Evolutionary conservation across 2,797 vertebrate genomes (phyloP).

Genomic region (Mus minutoides): DNA sequence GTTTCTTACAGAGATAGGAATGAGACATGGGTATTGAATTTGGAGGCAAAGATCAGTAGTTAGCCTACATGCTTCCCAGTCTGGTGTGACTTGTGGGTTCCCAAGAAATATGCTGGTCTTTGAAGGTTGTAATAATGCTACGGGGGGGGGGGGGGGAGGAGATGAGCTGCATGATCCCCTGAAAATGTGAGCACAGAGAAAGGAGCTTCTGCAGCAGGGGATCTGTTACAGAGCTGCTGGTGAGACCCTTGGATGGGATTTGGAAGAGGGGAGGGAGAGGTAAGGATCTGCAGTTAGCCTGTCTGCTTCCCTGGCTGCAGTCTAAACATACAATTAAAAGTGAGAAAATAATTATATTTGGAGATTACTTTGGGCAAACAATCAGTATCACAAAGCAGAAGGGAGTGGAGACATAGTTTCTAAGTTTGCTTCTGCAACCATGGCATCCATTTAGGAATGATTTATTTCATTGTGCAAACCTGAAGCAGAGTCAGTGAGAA

Average conservation of each 20-base stretch:
- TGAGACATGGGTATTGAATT: neutral
- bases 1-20: neutral
- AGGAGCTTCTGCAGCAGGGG: neutral
- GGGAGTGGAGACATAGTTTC: neutral
- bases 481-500: neutral
- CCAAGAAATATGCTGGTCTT: neutral
- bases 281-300: neutral
- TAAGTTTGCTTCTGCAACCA: neutral
- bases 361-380: neutral
- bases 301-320: neutral
- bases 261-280: neutral
- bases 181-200: neutral
- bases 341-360: neutral
- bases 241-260: neutral
- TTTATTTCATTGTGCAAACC: neutral
- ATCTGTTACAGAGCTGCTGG: neutral
- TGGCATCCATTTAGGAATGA: neutral
- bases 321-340: neutral
- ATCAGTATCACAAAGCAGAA: slow-evolving; percentile 8
- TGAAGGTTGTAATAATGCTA: neutral
- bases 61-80: neutral
- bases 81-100: neutral
- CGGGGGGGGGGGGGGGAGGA: neutral
- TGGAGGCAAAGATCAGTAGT: neutral
- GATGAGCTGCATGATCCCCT: neutral